Evolutionary conservation across 2,888 invertebrate genomes (phyloP).

Genomic region (Pollenia angustigena): DNA sequence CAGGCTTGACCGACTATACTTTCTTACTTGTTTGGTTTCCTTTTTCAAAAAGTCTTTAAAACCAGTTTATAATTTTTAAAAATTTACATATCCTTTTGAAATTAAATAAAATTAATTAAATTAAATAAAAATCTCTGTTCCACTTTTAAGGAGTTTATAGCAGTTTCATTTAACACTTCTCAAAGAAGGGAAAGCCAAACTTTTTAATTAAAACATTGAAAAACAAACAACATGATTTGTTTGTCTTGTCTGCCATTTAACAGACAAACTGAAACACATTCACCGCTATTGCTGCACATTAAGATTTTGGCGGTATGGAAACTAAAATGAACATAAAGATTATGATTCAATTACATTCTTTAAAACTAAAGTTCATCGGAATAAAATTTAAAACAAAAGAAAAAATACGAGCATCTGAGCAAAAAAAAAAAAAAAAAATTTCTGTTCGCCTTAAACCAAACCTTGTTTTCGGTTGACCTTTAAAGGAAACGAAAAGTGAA

Average conservation of each 20-base stretch:
- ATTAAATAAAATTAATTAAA: too few species aligned
- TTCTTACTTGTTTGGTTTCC: too few species aligned
- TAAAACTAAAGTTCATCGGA: conserved; percentile 63
- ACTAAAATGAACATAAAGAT: conserved; percentile 57
- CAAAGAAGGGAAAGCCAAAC: conserved; percentile 14
- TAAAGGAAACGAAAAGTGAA: conserved; percentile 54
- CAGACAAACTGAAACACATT: conserved; percentile 30
- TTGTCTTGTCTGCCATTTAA: conserved; percentile 65
- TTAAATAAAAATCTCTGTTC: not conserved
- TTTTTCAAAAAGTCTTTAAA: too few species aligned
- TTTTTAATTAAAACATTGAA: conserved; percentile 12
- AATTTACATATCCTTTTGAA: too few species aligned
- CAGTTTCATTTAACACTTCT: conserved; percentile 21
- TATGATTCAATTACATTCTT: conserved; percentile 71
- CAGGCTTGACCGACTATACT: too few species aligned
- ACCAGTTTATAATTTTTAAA: too few species aligned
- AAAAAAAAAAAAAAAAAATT: conserved; percentile 31
- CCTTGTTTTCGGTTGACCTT: conserved; percentile 60
- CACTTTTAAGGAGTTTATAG: not conserved
- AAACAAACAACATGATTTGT: conserved; percentile 50
- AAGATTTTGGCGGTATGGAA: conserved; percentile 49
- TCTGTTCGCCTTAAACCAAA: conserved; percentile 53
- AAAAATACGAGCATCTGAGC: conserved; percentile 13
- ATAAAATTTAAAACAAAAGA: conserved; percentile 53
- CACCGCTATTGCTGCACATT: conserved; percentile 24